A percentile compares a stretch with the other conserved stretches of the same genome.
Conservation (phyloP, 2,888 invertebrate genomes). For the Drosophila villosipedis region DNA sequence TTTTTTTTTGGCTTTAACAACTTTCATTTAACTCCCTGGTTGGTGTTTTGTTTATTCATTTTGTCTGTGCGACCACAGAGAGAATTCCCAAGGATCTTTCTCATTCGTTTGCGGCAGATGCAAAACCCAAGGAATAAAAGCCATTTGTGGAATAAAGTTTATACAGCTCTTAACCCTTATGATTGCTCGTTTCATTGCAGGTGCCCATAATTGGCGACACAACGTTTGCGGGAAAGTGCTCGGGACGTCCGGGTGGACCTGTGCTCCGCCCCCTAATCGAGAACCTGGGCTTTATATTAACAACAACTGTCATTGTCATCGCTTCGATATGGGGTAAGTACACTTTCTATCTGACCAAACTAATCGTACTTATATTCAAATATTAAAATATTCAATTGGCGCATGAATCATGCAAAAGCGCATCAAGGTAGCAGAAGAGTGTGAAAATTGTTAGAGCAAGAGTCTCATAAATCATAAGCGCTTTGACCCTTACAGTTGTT, state of each 20-base stretch:
- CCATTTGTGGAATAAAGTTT: constrained; percentile 23
- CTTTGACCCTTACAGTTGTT: constrained; percentile 21
- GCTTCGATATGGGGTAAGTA: constrained; percentile 80
- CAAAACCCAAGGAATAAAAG: constrained; percentile 17
- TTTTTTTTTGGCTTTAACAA: constrained; percentile 25
- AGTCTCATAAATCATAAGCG: constrained; percentile 63
- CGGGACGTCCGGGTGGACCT: constrained; percentile 68
- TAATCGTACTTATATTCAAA: constrained; percentile 4
- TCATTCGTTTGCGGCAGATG: constrained; percentile 9
- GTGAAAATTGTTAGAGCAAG: constrained; percentile 33
- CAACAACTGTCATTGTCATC: constrained; percentile 74
- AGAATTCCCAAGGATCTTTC: constrained; percentile 14
- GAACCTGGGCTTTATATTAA: constrained; percentile 82
- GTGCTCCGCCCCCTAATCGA: constrained; percentile 78
- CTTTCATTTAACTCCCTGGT: background rate
- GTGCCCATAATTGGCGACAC: constrained; percentile 79
- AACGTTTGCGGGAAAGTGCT: constrained; percentile 75
- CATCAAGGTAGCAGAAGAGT: constrained; percentile 6
- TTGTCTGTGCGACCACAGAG: constrained; percentile 24
- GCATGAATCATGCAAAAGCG: constrained; percentile 50
- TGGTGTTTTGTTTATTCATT: constrained; percentile 33
- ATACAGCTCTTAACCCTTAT: constrained; percentile 11
- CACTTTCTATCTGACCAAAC: background rate
- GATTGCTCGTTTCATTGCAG: constrained; percentile 66
- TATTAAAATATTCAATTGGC: constrained; percentile 44